These are phyloP conservation scores for Limnephilus marmoratus DNA, from an alignment of 2,888 invertebrate species.

Conservation along the genomic window DNA sequence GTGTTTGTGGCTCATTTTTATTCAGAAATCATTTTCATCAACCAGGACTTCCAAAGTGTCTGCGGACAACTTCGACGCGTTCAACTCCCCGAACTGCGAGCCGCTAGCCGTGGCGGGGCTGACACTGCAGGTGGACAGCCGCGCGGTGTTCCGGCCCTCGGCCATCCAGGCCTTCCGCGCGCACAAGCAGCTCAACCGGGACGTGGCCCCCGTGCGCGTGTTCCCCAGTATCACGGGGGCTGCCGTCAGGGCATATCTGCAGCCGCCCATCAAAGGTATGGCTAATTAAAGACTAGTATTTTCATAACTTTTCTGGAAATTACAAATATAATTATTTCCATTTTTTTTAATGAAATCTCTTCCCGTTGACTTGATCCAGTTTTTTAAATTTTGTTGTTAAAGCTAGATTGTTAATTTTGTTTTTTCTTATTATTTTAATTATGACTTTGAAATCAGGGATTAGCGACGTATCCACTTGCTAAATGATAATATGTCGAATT, in stretches of 20 bases:
- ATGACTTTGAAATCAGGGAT: too few relatives aligned
- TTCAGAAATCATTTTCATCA: not conserved
- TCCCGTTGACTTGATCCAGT: too few relatives aligned
- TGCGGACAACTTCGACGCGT: conserved; percentile 85
- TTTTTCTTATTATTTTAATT: too few relatives aligned
- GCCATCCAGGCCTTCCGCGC: conserved; percentile 79
- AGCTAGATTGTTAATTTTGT: too few relatives aligned
- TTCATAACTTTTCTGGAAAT: not conserved
- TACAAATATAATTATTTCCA: too few relatives aligned
- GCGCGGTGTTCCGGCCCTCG: conserved; percentile 74
- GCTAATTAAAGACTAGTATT: not conserved
- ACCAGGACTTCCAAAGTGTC: conserved; percentile 86
- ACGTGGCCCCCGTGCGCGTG: conserved; percentile 91
- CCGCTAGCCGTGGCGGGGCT: conserved; percentile 91
- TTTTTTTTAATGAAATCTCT: too few relatives aligned
- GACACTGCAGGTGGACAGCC: conserved; percentile 81
- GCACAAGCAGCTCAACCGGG: conserved; percentile 85
- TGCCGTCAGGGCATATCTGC: conserved; percentile 84
- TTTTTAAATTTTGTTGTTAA: too few relatives aligned
- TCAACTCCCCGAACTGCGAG: conserved; percentile 90
- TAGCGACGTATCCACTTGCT: too few relatives aligned
- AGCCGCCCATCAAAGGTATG: conserved; percentile 83
- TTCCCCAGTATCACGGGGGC: conserved; percentile 94
- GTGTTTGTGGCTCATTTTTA: not conserved
- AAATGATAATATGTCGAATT: too few relatives aligned